These are phyloP conservation scores for Coenonympha glycerion DNA, from an alignment of 2,888 invertebrate species.

Conservation along the genomic window DNA sequence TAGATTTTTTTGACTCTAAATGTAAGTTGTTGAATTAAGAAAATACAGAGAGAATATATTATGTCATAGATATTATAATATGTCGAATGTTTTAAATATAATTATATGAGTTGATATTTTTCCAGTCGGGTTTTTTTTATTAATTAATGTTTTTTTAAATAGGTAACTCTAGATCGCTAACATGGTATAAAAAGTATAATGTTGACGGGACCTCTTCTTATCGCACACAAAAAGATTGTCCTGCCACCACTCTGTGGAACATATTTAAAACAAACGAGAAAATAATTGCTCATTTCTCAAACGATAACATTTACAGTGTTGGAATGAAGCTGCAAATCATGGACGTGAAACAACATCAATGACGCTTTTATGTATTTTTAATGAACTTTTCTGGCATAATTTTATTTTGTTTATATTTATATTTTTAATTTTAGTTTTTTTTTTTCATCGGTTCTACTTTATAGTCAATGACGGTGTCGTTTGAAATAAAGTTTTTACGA, in stretches of 20 bases:
- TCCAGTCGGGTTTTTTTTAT: too few relatives aligned
- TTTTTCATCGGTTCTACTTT: neutral
- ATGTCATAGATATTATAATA: too few relatives aligned
- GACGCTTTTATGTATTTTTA: constrained; percentile 24
- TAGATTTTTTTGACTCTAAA: too few relatives aligned
- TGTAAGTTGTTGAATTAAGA: too few relatives aligned
- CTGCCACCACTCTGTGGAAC: neutral
- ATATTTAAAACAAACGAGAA: constrained; percentile 20
- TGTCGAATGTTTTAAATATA: too few relatives aligned
- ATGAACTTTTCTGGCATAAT: constrained; percentile 10
- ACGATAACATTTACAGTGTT: constrained; percentile 16
- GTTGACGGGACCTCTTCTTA: neutral
- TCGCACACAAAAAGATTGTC: neutral
- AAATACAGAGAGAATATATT: too few relatives aligned
- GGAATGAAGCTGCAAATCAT: constrained; percentile 19
- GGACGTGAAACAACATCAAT: constrained; percentile 20
- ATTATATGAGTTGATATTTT: too few relatives aligned
- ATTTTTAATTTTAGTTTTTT: neutral
- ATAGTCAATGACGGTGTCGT: too few relatives aligned
- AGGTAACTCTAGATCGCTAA: too few relatives aligned
- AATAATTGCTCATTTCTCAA: constrained; percentile 19
- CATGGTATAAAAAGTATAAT: neutral
- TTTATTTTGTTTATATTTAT: neutral
- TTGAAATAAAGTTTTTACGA: too few relatives aligned
- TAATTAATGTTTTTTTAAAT: too few relatives aligned